A percentile compares a stretch with the other conserved stretches of the same genome.
phyloP scores from a whole-genome alignment of 2,888 invertebrate genomes.

The Polylopha cassiicola region DNA sequence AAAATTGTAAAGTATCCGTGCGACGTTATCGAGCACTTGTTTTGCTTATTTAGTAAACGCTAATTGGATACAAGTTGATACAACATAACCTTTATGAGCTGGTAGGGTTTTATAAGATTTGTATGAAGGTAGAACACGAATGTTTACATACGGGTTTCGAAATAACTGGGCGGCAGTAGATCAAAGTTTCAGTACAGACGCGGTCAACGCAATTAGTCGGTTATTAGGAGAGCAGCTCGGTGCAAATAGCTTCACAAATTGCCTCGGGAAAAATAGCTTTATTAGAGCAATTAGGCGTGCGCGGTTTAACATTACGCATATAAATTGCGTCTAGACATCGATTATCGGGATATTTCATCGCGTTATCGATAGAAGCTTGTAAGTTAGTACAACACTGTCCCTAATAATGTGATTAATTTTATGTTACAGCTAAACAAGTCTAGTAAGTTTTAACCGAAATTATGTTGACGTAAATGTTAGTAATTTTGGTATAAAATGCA shows the following conservation, averaged over 20 bases:
- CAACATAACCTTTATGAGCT: constrained; percentile 18
- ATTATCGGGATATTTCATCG: constrained; percentile 26
- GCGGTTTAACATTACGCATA: constrained; percentile 19
- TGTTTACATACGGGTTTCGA: constrained; percentile 28
- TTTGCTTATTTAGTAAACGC: constrained; percentile 38
- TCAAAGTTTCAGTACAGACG: constrained; percentile 36
- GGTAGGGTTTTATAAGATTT: constrained; percentile 17
- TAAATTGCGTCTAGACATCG: constrained; percentile 23
- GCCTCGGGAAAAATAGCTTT: constrained; percentile 43
- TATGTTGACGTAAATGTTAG: no score
- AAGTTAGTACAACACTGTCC: no score
- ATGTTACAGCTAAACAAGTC: no score
- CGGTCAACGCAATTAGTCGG: constrained; percentile 33
- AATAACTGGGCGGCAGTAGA: constrained; percentile 28
- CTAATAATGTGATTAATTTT: no score
- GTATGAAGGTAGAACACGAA: constrained; percentile 11
- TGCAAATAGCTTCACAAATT: constrained; percentile 32
- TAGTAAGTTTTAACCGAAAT: no score
- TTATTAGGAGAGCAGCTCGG: constrained; percentile 35
- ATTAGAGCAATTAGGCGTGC: constrained; percentile 37
- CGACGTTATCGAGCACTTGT: constrained; percentile 32
- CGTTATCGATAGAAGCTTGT: no score
- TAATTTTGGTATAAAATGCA: no score
- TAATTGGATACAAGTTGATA: no score
- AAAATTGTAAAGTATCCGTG: constrained; percentile 30